These are phyloP conservation scores for Bothrops jararaca DNA, from an alignment of 2,113 vertebrate genomes.

Conservation along the genomic window DNA sequence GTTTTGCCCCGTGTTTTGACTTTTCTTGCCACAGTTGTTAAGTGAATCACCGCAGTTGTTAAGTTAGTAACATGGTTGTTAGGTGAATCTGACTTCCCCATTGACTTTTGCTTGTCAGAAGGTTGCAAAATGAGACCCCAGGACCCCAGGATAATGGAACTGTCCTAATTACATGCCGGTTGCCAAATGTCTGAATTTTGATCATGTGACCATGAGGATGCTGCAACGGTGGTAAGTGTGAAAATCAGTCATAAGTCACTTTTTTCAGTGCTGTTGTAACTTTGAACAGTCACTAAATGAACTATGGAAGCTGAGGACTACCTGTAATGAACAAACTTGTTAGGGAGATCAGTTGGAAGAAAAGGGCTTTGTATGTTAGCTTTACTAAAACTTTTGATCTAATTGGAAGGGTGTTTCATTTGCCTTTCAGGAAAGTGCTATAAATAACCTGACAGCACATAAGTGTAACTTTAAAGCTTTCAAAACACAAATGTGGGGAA, in stretches of 20 bases:
- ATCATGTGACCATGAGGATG: background rate
- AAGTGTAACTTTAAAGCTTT: background rate
- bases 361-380: background rate
- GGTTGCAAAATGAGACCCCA: background rate
- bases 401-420: fast-evolving
- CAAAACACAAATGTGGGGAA: background rate
- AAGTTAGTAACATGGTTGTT: background rate
- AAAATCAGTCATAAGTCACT: background rate
- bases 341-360: background rate
- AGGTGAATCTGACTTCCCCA: background rate
- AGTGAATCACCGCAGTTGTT: background rate
- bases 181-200: background rate
- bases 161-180: background rate
- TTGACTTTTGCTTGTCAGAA: background rate
- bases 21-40: background rate
- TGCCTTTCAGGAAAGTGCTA: background rate
- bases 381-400: background rate
- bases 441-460: background rate
- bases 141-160: background rate
- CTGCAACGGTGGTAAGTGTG: background rate
- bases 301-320: background rate
- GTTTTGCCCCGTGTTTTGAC: background rate
- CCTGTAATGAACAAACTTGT: background rate
- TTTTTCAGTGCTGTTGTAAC: background rate
- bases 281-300: background rate